Conservation (phyloP, 2,113 vertebrate species). For the Australoheros scitulus region DNA sequence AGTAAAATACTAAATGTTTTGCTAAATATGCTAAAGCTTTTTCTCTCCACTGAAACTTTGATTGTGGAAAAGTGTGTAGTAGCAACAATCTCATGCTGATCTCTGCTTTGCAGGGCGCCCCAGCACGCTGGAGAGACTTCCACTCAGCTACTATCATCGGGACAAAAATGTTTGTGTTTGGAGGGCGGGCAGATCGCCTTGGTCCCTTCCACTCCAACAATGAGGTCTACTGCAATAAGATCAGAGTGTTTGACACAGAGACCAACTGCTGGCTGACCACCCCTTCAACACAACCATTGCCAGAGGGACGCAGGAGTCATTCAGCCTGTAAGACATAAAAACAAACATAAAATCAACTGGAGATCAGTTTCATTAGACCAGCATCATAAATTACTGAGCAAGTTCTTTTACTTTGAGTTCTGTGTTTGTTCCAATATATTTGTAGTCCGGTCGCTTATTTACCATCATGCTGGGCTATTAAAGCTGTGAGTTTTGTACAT, state of each 20-base stretch:
- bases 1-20: neutral
- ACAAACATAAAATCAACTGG: neutral
- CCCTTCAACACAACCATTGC: slow-evolving; percentile 84
- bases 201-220: slow-evolving; percentile 98
- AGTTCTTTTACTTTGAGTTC: neutral
- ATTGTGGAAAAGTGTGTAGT: neutral
- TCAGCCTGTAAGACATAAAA: slow-evolving; percentile 89
- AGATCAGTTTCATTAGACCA: neutral
- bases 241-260: slow-evolving; percentile 94
- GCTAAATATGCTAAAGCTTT: neutral
- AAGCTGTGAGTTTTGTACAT: neutral
- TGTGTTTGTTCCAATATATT: neutral
- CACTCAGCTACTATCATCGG: slow-evolving; percentile 97
- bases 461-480: neutral
- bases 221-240: slow-evolving; percentile 99
- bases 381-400: neutral
- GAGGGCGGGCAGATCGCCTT: slow-evolving; percentile 94
- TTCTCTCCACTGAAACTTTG: neutral
- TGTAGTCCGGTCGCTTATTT: neutral
- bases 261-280: slow-evolving; percentile 93
- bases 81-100: neutral
- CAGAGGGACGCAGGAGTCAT: slow-evolving; percentile 94
- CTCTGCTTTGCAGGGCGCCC: slow-evolving; percentile 82
- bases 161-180: slow-evolving; percentile 96
- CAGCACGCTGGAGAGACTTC: slow-evolving; percentile 97